Conservation (phyloP, 2,888 invertebrate genomes). For the Erannis defoliaria region DNA sequence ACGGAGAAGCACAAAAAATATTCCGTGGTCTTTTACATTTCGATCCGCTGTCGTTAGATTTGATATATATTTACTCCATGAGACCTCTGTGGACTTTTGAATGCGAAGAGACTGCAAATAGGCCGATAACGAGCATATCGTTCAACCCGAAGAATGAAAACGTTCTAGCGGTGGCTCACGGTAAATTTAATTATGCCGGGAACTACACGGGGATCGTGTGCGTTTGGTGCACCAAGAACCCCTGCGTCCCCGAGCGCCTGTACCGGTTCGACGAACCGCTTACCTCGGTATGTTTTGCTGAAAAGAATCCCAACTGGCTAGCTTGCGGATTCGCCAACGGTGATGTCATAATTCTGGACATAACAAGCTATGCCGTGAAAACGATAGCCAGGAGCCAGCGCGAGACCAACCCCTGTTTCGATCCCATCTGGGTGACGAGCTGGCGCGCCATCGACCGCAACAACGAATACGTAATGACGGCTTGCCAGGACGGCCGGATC, state of each 20-base stretch:
- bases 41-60: constrained; percentile 88
- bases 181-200: constrained; percentile 87
- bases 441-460: constrained; percentile 85
- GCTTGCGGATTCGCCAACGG: constrained; percentile 93
- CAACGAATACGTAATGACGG: constrained; percentile 85
- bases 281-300: constrained; percentile 90
- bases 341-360: constrained; percentile 89
- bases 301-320: constrained; percentile 89
- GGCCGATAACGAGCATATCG: constrained; percentile 88
- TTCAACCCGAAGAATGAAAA: constrained; percentile 90
- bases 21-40: constrained; percentile 89
- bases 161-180: constrained; percentile 92
- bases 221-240: constrained; percentile 94
- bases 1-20: constrained; percentile 88
- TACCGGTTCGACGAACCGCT: constrained; percentile 89
- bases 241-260: constrained; percentile 90
- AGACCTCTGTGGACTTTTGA: constrained; percentile 89
- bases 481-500: constrained; percentile 88
- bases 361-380: constrained; percentile 84
- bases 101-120: constrained; percentile 78
- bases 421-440: constrained; percentile 89
- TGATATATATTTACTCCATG: constrained; percentile 89
- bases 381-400: constrained; percentile 86
- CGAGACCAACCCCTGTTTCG: constrained; percentile 87
- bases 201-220: constrained; percentile 88